Base-by-base conservation (phyloP, 2,888 invertebrate genomes). In the Druceiella hillmani region DNA sequence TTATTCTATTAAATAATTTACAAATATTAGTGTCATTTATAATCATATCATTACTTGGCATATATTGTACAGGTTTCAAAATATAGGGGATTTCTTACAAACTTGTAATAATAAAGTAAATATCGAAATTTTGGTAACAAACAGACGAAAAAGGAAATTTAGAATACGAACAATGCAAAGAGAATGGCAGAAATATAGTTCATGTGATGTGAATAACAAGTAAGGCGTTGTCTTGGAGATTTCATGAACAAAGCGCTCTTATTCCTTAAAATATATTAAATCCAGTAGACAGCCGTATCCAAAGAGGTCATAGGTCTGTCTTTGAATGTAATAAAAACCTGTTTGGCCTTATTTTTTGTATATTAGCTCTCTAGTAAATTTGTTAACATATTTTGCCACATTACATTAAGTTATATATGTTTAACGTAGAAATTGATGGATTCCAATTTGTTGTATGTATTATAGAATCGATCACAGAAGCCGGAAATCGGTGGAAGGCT, bases 121-220 rank as follows among this genome's bases (percentile, higher is more conserved):
- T n/a, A n/a, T n/a, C n/a, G n/a, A n/a, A n/a, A n/a, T n/a, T n/a
- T n/a, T n/a, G n/a, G n/a, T n/a, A n/a, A n/a, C n/a, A n/a, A n/a
- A n/a, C n/a, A n/a, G n/a, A n/a, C n/a, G n/a, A n/a, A n/a, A n/a
- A n/a, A n/a, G n/a, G n/a, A n/a, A n/a, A n/a, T n/a, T n/a, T n/a
- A n/a, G n/a, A n/a, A n/a, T n/a, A n/a, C n/a, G n/a, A 41, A 2
- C 11, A 41, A 9, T 1, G 62, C 9, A 2, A 65, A 48, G 45
- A 71, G 66, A 9, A 55, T 66, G 20, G 75, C 26, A 24, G 36
- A 58, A 17, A 80, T 63, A 52, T 79, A 80, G 3, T 72, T 40
- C 20, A 70, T 49, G 13, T 61, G 41, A 41, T 61, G 60, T 47
- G 66, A 61, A 50, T 65, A 59, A 46, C 65, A 61, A 3, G 56